Percentiles rank a stretch among this genome's conserved stretches.
phyloP scores from a whole-genome alignment of 2,113 vertebrate genomes.

The Sander vitreus region DNA sequence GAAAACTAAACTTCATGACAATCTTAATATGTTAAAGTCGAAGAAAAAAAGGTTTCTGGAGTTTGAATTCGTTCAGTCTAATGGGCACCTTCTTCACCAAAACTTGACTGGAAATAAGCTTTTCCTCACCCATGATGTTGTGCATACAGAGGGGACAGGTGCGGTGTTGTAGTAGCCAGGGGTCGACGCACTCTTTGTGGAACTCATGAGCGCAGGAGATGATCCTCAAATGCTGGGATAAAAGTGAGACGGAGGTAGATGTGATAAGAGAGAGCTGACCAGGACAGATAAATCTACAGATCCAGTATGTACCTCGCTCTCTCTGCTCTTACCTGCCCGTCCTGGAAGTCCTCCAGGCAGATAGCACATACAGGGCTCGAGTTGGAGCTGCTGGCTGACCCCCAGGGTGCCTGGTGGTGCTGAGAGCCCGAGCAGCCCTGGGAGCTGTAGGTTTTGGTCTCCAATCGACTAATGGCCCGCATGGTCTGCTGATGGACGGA shows the following conservation, averaged over 20 bases:
- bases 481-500: slow-evolving; percentile 93
- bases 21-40: background rate
- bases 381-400: slow-evolving; percentile 92
- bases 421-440: slow-evolving; percentile 80
- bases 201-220: slow-evolving; percentile 98
- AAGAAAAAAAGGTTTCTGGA: background rate
- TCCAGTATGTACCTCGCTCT: background rate
- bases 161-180: slow-evolving; percentile 95
- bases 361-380: slow-evolving; percentile 94
- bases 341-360: slow-evolving; percentile 96
- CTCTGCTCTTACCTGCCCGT: slow-evolving; percentile 90
- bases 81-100: background rate
- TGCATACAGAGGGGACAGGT: slow-evolving; percentile 99
- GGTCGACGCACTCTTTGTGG: slow-evolving; percentile 95
- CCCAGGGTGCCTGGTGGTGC: slow-evolving; percentile 78
- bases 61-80: background rate
- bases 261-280: background rate
- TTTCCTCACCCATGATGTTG: slow-evolving; percentile 95
- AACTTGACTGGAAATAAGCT: slow-evolving; percentile 16
- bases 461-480: slow-evolving; percentile 91
- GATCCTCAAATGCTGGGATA: slow-evolving; percentile 91
- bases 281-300: background rate
- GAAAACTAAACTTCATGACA: background rate
- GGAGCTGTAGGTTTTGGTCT: slow-evolving; percentile 89
- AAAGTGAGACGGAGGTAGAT: background rate